phyloP scores from a whole-genome alignment of 2,797 vertebrate genomes.

The Hydrocynus forskahlii region DNA sequence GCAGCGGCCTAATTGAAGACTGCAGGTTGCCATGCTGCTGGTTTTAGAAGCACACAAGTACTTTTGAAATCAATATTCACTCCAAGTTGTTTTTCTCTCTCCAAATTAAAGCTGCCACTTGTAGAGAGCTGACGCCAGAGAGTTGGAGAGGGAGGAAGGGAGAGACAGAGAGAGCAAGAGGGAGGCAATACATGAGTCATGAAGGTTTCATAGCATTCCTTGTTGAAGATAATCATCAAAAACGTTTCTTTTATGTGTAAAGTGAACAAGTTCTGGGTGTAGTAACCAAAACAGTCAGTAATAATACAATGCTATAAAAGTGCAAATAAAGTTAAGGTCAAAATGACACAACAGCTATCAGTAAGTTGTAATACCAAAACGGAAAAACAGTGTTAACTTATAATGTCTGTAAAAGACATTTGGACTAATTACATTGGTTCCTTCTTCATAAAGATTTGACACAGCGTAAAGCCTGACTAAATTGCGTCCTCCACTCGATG shows the following conservation, averaged over 20 bases:
- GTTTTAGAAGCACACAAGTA: conserved; percentile 64
- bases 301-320: conserved; percentile 3
- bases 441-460: too few species aligned
- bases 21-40: conserved; percentile 81
- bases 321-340: not conserved
- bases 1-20: conserved; percentile 86
- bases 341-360: too few species aligned
- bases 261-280: conserved; percentile 34
- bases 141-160: conserved; percentile 17
- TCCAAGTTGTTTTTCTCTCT: conserved; percentile 78
- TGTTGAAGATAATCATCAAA: conserved; percentile 28
- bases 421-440: too few species aligned
- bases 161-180: conserved; percentile 26
- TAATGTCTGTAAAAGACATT: too few species aligned
- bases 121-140: conserved; percentile 64
- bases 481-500: too few species aligned
- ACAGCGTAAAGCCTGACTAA: too few species aligned
- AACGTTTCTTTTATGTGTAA: conserved; percentile 28
- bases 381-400: too few species aligned
- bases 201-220: conserved; percentile 52
- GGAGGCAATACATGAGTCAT: conserved; percentile 53
- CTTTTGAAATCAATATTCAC: conserved; percentile 80
- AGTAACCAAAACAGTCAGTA: conserved; percentile 10
- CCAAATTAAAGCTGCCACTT: conserved; percentile 82
- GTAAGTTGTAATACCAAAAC: too few species aligned